Evolutionary conservation across 2,888 invertebrate species (phyloP), one percentile per base, ranked within the genome.

Genomic region (Phalera bucephala): DNA sequence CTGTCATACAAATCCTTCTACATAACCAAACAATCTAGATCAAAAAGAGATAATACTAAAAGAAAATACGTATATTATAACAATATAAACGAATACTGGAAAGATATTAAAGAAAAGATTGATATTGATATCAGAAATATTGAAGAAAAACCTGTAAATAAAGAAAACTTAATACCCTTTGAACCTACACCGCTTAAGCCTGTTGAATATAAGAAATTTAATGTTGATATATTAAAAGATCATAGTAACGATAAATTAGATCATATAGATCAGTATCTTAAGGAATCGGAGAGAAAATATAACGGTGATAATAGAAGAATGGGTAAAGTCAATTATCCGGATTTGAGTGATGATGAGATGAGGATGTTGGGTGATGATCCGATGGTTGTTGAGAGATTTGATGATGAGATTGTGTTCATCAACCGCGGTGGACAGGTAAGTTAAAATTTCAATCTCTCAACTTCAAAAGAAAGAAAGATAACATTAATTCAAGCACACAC

Each of bases 1-100:
- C 83, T 95, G 0, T 72, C 95, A 0, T 95, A 92, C 53, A 92
- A 92, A 57, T 91, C 93, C 0, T 94, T 91, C 52, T 93, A 91
- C 51, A 66, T 94, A 0, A 53, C 51, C 31, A 78, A 71, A 47
- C 45, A 53, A 0, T 30, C 20, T 0, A 61, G 57, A 31, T 1
- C 20, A 0, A 80, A 72, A 34, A 41, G 79, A 3, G 57, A 65
- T 2, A 41, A 32, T 3, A 3, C 33, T 1, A 31, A 41, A 28
- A 52, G 38, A 8, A 33, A 45, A 0, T 51, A 55, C 2, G 51
- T 71, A n/a, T 65, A 64, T 10, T 53, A 45, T 0, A 47, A 39
- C 0, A 45, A 46, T 1, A 30, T 33, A 0, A 40, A 36, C 0
- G 38, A 51, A 12, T 38, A 33, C 5, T 44, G 43, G 31, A 31